Evolutionary conservation across 2,888 invertebrate genomes (phyloP), one percentile per base, ranked within the genome.

Genomic region (Parascotia fuliginaria): DNA sequence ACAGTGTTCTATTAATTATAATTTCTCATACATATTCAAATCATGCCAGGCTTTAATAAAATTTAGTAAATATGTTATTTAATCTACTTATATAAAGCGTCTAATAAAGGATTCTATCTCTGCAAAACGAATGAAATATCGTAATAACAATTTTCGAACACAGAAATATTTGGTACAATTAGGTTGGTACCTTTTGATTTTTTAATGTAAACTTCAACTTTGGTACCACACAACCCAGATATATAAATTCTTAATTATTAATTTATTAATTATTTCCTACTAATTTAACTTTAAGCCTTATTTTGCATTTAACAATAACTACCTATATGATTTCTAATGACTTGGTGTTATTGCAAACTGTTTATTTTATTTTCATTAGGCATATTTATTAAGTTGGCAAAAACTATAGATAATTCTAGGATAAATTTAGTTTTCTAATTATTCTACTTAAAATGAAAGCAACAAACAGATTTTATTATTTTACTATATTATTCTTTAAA

Each of bases 221-320:
- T 65, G 61, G 70, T 69, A 54, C 58, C 66, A 61, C 55, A 65
- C 58, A 65, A 58, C 58, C 61, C 47, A 41, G 53, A 46, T 47
- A 24, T 50, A 51, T 65, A 36, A 51, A 33, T 40, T 46, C 28
- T 36, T 52, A 56, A 39, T 19, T 28, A 29, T 55, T 38, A 36
- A 6, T 6, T 7, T 24, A 24, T 33, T 48, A 53, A 55, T 37
- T 46, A 44, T 36, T 31, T 33, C 16, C 40, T 55, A 59, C 27
- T 24, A 42, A 22, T 41, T 39, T 53, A 50, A 47, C 19, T 50
- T 60, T 52, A 64, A 68, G 65, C 65, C 54, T 64, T 60, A 60
- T 46, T 64, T 67, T 65, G 60, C 60, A 50, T 49, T 59, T 37
- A 46, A 32, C 22, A 42, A 40, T 63, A 66, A 32, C 16, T 54